Base-by-base conservation (phyloP, 2,113 vertebrate genomes). In the Opisthocomus hoazin region DNA sequence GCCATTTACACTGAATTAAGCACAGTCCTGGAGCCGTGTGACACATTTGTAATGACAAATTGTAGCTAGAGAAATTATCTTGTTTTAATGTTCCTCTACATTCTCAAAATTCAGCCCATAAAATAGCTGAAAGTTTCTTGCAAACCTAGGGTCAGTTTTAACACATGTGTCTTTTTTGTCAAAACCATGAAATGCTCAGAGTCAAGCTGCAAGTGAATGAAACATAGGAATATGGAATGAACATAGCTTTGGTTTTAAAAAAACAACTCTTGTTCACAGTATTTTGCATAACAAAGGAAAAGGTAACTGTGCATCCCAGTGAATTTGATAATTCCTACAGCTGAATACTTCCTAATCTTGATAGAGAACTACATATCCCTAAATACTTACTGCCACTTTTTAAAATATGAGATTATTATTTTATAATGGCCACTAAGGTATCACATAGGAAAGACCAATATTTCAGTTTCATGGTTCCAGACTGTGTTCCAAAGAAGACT, bases 151-250 rank as follows among this genome's bases (percentile, higher is more conserved):
- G 19, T 80, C 37, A 74, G 4, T 84, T 88, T 76, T 66, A 93
- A 74, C 37, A 66, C 2, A n/a, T 2, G 9, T 18, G 5, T 0
- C 0, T 3, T n/a, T 39, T n/a, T 16, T 37, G 12, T 66, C 41
- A 82, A 82, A 86, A 56, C 15, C 46, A 58, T 0, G 4, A 8
- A 50, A 12, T 36, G 17, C 45, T 85, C 24, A 85, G 32, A 26
- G 8, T 93, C 16, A n/a, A 85, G 61, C 75, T 50, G 19, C 65
- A 74, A 81, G n/a, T n/a, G 32, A 81, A 64, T 16, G 29, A 53
- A 85, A 51, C 17, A 46, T 27, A 34, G 10, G 13, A 75, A 66
- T 32, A 80, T 12, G n/a, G n/a, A 76, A 71, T 32, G 15, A 83
- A 32, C 9, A 34, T 15, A 20, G 29, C 27, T 73, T 82, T 65